Evolutionary conservation across 2,888 invertebrate genomes (phyloP).

Genomic region (Helicoverpa assulta): DNA sequence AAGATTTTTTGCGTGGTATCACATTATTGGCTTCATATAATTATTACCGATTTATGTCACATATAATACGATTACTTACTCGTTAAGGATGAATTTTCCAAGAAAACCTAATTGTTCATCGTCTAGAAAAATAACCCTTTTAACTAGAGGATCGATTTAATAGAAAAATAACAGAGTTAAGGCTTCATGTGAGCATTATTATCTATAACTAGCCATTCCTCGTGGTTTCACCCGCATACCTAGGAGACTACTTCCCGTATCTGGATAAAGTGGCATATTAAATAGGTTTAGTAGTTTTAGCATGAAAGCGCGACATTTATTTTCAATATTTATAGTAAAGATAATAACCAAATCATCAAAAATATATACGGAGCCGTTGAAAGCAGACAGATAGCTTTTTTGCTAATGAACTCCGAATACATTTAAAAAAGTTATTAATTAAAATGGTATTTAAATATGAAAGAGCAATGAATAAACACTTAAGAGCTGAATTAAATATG

Average conservation of each 20-base stretch:
- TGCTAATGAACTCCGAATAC: neutral
- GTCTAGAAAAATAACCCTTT: slow-evolving; percentile 10
- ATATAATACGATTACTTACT: too few species aligned
- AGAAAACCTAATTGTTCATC: neutral
- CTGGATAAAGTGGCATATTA: too few species aligned
- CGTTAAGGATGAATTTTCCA: neutral
- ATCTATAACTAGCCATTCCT: neutral
- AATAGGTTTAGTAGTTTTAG: too few species aligned
- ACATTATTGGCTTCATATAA: too few species aligned
- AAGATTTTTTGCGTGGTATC: too few species aligned
- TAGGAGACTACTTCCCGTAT: too few species aligned
- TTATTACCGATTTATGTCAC: too few species aligned
- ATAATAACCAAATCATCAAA: too few species aligned
- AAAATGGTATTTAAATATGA: slow-evolving; percentile 59
- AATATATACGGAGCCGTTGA: neutral
- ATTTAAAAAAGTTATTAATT: slow-evolving; percentile 32
- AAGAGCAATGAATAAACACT: slow-evolving; percentile 48
- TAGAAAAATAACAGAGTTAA: slow-evolving; percentile 21
- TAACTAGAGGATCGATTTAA: slow-evolving; percentile 12
- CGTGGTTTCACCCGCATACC: too few species aligned
- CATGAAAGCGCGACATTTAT: too few species aligned
- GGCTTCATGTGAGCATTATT: neutral
- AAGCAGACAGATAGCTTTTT: neutral
- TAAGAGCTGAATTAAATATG: slow-evolving; percentile 60
- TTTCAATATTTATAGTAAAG: too few species aligned